These are phyloP conservation scores for Acrobeloides nanus DNA, from an alignment of 2,888 invertebrate species.

Conservation along the genomic window DNA sequence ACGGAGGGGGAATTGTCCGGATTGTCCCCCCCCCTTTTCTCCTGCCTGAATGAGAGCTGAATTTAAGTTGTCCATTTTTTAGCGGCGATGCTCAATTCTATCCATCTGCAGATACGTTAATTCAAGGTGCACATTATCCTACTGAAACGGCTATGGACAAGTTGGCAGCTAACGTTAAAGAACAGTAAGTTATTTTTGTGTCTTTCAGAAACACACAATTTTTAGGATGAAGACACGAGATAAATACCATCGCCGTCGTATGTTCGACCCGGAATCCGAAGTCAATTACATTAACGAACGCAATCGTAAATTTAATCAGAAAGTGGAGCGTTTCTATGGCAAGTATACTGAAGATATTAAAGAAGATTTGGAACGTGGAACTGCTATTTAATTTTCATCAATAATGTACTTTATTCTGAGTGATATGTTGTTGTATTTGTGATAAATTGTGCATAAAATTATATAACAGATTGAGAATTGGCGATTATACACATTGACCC, in stretches of 20 bases:
- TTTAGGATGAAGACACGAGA: conserved; percentile 84
- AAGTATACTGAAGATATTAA: conserved; percentile 96
- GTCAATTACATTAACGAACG: conserved; percentile 75
- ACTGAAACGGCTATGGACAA: conserved; percentile 78
- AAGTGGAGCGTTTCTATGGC: conserved; percentile 85
- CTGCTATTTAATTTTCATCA: conserved; percentile 67
- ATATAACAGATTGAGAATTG: no score
- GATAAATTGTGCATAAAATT: no score
- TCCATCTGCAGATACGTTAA: conserved; percentile 79
- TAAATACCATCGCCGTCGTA: conserved; percentile 85
- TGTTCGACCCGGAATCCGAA: conserved; percentile 94
- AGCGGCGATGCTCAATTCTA: conserved; percentile 79
- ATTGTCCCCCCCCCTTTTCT: no score
- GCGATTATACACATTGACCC: no score
- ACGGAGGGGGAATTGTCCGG: no score
- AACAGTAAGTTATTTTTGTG: no score
- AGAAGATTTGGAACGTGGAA: conserved; percentile 94
- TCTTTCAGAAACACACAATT: no score
- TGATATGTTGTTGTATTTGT: no score
- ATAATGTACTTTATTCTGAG: neutral
- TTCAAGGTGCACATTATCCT: conserved; percentile 82
- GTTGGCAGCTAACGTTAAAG: conserved; percentile 86
- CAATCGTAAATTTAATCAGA: conserved; percentile 96
- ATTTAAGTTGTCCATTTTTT: no score
- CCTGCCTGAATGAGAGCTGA: no score